These are phyloP conservation scores for Drosophila orena DNA, from an alignment of 1,140 invertebrate species.

Conservation along the genomic window DNA sequence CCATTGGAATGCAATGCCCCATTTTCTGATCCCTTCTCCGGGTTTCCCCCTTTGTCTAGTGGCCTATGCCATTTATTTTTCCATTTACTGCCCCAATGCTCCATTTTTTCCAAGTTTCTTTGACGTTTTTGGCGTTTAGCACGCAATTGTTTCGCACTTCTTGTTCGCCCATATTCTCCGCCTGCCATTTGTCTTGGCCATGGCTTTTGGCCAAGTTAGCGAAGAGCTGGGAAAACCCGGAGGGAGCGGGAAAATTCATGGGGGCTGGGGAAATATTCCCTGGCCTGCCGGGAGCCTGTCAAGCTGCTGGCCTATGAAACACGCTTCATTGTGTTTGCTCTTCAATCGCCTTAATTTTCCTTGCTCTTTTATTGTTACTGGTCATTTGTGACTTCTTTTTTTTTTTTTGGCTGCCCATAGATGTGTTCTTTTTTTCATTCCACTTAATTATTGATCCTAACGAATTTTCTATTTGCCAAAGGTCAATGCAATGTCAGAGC, in stretches of 20 bases:
- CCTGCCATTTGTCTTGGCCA: slow-evolving; percentile 46
- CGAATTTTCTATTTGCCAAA: slow-evolving; percentile 60
- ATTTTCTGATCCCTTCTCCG: slow-evolving; percentile 1
- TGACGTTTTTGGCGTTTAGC: slow-evolving; percentile 80
- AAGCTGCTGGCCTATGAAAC: slow-evolving; percentile 52
- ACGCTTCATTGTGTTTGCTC: slow-evolving; percentile 58
- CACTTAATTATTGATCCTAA: slow-evolving; percentile 79
- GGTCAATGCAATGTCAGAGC: slow-evolving; percentile 73
- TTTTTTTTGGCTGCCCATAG: slow-evolving; percentile 29
- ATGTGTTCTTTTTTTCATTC: slow-evolving; percentile 35
- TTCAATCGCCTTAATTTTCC: slow-evolving; percentile 56
- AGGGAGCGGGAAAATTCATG: background rate
- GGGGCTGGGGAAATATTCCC: background rate
- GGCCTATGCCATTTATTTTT: slow-evolving; percentile 67
- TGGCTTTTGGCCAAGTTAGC: slow-evolving; percentile 5
- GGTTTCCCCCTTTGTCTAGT: slow-evolving; percentile 4
- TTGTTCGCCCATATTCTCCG: slow-evolving; percentile 57
- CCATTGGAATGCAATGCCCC: slow-evolving; percentile 21
- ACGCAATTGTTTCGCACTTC: slow-evolving; percentile 81
- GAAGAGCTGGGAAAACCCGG: background rate
- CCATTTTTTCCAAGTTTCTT: slow-evolving; percentile 55
- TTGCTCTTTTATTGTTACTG: slow-evolving; percentile 55
- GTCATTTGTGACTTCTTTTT: slow-evolving; percentile 61
- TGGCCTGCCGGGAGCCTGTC: slow-evolving; percentile 16
- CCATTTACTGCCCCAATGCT: slow-evolving; percentile 63